Conservation (phyloP, 2,888 invertebrate genomes). For the Graphium colonna region DNA sequence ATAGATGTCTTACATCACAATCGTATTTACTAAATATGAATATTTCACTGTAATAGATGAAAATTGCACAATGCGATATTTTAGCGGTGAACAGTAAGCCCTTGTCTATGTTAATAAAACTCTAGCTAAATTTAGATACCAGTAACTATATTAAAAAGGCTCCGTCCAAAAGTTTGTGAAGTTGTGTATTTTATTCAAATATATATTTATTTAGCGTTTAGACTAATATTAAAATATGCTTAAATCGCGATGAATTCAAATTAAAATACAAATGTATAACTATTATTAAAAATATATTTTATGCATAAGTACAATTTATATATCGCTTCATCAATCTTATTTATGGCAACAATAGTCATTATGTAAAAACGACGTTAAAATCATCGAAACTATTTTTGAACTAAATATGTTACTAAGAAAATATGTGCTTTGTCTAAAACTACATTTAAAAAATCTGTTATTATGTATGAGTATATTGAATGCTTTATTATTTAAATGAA, state of each 20-base stretch:
- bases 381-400: constrained; percentile 11
- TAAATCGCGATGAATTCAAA: constrained; percentile 1
- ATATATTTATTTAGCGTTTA: background rate
- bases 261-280: constrained; percentile 9
- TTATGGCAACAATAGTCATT: constrained; percentile 17
- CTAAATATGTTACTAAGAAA: background rate
- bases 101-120: constrained; percentile 3
- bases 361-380: constrained; percentile 4
- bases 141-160: constrained; percentile 6
- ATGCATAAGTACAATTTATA: constrained; percentile 24
- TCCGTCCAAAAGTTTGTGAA: constrained; percentile 19
- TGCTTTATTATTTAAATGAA: constrained; percentile 10
- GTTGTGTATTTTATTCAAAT: constrained; percentile 6
- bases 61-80: constrained; percentile 18
- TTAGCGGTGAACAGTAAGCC: constrained; percentile 10
- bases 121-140: constrained; percentile 4
- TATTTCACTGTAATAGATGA: constrained; percentile 2
- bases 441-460: constrained; percentile 28
- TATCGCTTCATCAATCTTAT: constrained; percentile 10
- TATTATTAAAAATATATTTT: constrained; percentile 5
- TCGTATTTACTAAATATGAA: background rate
- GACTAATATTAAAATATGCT: background rate
- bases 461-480: constrained; percentile 24
- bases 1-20: constrained; percentile 11
- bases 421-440: constrained; percentile 5